Evolutionary conservation across 2,113 vertebrate species (phyloP).

Genomic region (Emberiza fucata): DNA sequence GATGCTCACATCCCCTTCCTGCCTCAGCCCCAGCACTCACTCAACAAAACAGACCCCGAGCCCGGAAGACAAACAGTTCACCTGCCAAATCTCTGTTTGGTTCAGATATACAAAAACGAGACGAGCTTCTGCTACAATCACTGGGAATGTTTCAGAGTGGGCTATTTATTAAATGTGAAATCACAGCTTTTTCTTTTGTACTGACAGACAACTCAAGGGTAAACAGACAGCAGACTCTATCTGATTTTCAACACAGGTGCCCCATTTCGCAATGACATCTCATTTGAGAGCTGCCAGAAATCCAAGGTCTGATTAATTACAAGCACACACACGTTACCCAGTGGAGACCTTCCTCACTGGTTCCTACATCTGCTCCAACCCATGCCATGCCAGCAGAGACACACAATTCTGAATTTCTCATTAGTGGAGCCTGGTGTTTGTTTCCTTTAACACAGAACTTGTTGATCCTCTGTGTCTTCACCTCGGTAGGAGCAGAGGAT

Average conservation of each 20-base stretch:
- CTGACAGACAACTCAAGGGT: not conserved
- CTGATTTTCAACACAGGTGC: not conserved
- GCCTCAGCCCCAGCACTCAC: not conserved
- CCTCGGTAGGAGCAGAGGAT: not conserved
- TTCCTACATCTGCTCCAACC: not conserved
- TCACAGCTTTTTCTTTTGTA: not conserved
- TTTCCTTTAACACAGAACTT: not conserved
- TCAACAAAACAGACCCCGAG: not conserved
- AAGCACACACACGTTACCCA: not conserved
- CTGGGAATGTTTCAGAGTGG: not conserved
- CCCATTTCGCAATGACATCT: not conserved
- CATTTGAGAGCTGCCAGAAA: not conserved
- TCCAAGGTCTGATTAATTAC: not conserved
- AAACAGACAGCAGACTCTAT: not conserved
- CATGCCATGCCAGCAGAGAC: not conserved
- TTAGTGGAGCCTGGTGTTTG: not conserved
- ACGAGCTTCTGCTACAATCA: not conserved
- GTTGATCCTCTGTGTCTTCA: not conserved
- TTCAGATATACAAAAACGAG: not conserved
- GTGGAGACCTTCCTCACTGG: not conserved
- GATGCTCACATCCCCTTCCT: not conserved
- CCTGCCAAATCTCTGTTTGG: not conserved
- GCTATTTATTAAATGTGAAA: not conserved
- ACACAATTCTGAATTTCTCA: rapidly evolving
- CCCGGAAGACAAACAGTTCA: not conserved